Conservation (phyloP, 2,888 invertebrate species). For the Tuta absoluta region DNA sequence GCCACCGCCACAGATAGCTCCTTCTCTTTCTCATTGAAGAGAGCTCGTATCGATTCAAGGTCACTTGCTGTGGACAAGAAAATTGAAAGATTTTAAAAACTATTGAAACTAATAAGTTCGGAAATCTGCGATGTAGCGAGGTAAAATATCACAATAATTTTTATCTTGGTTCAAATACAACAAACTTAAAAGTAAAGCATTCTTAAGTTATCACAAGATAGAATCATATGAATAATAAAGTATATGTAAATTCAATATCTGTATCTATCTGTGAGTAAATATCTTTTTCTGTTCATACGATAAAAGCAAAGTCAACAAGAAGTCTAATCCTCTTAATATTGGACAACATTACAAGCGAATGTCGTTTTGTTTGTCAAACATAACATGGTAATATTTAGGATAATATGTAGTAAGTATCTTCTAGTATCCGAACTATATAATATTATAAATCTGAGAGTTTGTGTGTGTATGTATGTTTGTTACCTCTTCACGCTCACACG, state of each 20-base stretch:
- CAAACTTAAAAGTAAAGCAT: too few species aligned
- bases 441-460: too few species aligned
- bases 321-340: background rate
- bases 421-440: too few species aligned
- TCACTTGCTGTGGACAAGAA: slow-evolving; percentile 89
- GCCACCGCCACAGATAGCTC: slow-evolving; percentile 98
- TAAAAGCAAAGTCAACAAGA: background rate
- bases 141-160: too few species aligned
- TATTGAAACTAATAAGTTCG: too few species aligned
- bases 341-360: background rate
- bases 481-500: too few species aligned
- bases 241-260: slow-evolving; percentile 2
- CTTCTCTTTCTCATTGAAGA: slow-evolving; percentile 99
- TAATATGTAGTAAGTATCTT: too few species aligned
- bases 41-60: slow-evolving; percentile 96
- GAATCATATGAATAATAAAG: background rate
- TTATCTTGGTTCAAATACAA: too few species aligned
- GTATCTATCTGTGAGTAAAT: background rate
- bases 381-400: background rate
- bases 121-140: too few species aligned
- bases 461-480: too few species aligned
- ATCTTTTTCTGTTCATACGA: background rate
- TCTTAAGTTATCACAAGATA: too few species aligned
- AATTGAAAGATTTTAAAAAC: slow-evolving; percentile 21
- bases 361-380: background rate